These are phyloP conservation scores for Phoxinus phoxinus DNA, from an alignment of 2,113 vertebrate genomes.

Conservation along the genomic window DNA sequence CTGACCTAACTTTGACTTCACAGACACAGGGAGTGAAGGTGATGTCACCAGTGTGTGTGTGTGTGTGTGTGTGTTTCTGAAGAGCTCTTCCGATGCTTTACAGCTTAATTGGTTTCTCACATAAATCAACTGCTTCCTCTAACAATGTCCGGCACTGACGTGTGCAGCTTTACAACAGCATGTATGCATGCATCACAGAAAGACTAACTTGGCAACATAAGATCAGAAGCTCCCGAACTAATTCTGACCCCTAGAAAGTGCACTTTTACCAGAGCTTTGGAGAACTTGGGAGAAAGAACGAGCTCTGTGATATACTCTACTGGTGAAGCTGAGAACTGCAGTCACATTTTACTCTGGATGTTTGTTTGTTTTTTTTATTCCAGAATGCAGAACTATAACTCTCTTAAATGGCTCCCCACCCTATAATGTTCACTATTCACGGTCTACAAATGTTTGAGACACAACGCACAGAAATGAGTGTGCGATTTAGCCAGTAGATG, in stretches of 20 bases:
- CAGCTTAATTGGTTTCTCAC: conserved; percentile 43
- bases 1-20: conserved; percentile 30
- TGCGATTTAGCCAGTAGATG: background rate
- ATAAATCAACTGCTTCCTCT: conserved; percentile 46
- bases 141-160: conserved; percentile 30
- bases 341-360: background rate
- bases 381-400: background rate
- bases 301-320: background rate
- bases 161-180: conserved; percentile 19
- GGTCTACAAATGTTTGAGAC: background rate
- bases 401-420: background rate
- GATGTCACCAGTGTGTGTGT: conserved; percentile 3
- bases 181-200: conserved; percentile 25
- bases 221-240: conserved; percentile 78
- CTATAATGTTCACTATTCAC: background rate
- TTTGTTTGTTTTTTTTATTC: background rate
- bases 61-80: conserved; percentile 3
- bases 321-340: background rate
- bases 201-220: conserved; percentile 55
- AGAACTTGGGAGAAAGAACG: background rate
- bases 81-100: conserved; percentile 19
- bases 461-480: background rate
- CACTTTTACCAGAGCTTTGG: background rate
- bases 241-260: conserved; percentile 71
- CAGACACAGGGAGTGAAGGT: conserved; percentile 30